These are phyloP conservation scores for Drosophila littoralis DNA, from an alignment of 1,140 invertebrate genomes.

Conservation along the genomic window DNA sequence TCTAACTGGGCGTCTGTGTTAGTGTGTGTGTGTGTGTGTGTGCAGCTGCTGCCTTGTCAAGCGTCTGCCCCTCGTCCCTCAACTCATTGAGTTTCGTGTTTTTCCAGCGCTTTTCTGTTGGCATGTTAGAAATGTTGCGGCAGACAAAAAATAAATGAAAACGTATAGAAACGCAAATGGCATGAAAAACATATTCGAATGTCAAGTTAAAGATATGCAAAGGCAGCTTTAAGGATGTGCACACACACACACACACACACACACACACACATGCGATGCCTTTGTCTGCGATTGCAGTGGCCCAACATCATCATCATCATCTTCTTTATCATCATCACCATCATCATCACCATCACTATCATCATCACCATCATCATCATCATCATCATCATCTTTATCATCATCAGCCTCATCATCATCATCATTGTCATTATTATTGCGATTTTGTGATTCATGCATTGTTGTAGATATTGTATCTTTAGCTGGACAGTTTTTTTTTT, in stretches of 20 bases:
- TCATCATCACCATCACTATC: slow-evolving; percentile 1
- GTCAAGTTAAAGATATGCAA: slow-evolving; percentile 46
- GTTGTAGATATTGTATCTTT: slow-evolving; percentile 49
- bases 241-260: background rate
- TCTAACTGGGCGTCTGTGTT: slow-evolving; percentile 10
- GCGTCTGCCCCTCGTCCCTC: slow-evolving; percentile 20
- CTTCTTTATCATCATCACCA: too few species aligned
- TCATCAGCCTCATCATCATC: background rate
- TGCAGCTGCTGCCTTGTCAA: slow-evolving; percentile 39
- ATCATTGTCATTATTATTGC: background rate
- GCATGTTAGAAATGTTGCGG: slow-evolving; percentile 30
- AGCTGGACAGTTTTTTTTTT: slow-evolving; percentile 40
- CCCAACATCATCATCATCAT: background rate
- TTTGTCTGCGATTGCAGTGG: background rate
- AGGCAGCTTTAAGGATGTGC: slow-evolving; percentile 35
- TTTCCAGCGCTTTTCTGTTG: slow-evolving; percentile 42
- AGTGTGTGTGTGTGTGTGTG: background rate
- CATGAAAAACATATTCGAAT: slow-evolving; percentile 62
- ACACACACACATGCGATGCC: background rate
- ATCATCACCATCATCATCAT: slow-evolving; percentile 2
- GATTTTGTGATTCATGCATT: slow-evolving; percentile 35
- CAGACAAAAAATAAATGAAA: slow-evolving; percentile 22
- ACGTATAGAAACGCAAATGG: background rate
- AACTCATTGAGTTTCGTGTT: slow-evolving; percentile 5
- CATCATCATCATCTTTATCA: too few species aligned